phyloP scores from a whole-genome alignment of 2,797 vertebrate species.

The Hydrolagus colliei region DNA sequence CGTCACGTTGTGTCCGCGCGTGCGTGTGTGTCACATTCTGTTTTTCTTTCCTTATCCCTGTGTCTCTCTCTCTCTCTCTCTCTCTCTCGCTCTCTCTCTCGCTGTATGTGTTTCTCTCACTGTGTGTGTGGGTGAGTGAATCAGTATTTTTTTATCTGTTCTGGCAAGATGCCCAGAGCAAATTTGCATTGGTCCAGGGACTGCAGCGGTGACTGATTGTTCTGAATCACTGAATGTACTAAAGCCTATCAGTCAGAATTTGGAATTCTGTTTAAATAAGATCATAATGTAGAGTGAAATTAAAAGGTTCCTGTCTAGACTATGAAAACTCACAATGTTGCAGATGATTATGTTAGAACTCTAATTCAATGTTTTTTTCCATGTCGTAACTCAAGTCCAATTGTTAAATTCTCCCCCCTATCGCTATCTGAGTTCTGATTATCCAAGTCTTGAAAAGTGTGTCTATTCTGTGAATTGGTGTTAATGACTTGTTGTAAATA shows the following conservation, averaged over 20 bases:
- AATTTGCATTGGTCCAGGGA: not conserved
- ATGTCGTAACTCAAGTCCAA: no score
- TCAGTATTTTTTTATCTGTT: not conserved
- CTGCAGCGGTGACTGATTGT: no score
- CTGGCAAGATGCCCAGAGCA: not conserved
- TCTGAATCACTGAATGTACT: not conserved
- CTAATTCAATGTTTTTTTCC: not conserved
- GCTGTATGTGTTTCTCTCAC: no score
- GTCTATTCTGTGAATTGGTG: not conserved
- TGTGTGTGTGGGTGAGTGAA: not conserved
- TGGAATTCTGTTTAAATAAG: not conserved
- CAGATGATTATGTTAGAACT: not conserved
- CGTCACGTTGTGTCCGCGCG: not conserved
- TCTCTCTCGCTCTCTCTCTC: no score
- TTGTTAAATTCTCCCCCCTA: no score
- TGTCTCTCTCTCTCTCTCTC: not conserved
- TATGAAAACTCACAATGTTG: not conserved
- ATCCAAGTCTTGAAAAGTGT: not conserved
- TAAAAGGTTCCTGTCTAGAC: conserved; percentile 2
- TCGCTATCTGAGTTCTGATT: not conserved
- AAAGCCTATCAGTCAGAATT: not conserved
- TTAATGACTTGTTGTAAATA: not conserved
- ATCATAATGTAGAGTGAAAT: not conserved
- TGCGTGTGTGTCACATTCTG: not conserved
- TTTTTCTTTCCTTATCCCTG: no score